Evolutionary conservation across 2,113 vertebrate genomes (phyloP).

Genomic region (Carassius gibelio): DNA sequence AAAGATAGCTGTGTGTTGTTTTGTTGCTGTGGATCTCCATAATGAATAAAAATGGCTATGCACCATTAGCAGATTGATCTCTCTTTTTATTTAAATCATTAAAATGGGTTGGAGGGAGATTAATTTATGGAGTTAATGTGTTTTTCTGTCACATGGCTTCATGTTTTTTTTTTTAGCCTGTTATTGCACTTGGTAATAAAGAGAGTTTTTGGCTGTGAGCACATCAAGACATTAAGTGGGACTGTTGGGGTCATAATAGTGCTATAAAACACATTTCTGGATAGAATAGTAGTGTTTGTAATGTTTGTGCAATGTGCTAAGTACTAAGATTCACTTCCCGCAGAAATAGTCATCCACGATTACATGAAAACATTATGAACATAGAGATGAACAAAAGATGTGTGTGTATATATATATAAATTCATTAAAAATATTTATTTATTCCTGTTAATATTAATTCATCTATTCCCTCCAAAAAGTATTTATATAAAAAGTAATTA

Average conservation of each 20-base stretch:
- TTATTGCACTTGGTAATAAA: slow-evolving; percentile 54
- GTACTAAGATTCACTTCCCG: background rate
- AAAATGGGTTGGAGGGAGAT: slow-evolving; percentile 57
- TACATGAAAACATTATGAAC: background rate
- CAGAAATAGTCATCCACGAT: background rate
- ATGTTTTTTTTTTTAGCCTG: slow-evolving; percentile 33
- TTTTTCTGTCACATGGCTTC: slow-evolving; percentile 44
- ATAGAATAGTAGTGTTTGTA: background rate
- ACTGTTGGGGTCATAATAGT: slow-evolving; percentile 23
- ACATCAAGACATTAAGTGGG: slow-evolving; percentile 8
- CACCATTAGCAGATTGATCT: slow-evolving; percentile 68
- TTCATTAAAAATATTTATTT: no score
- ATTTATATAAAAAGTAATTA: no score
- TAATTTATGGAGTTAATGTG: slow-evolving; percentile 49
- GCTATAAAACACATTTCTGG: slow-evolving; percentile 2
- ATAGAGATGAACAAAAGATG: background rate
- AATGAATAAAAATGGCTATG: slow-evolving; percentile 73
- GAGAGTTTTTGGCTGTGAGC: background rate
- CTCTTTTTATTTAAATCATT: slow-evolving; percentile 70
- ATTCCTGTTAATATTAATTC: no score
- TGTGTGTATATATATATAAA: no score
- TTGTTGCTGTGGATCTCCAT: slow-evolving; percentile 70
- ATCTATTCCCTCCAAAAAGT: no score
- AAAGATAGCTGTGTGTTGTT: slow-evolving; percentile 68
- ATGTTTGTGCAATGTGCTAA: slow-evolving; percentile 7